Evolutionary conservation across 1,140 invertebrate genomes (phyloP).

Genomic region (Augochlora pura): DNA sequence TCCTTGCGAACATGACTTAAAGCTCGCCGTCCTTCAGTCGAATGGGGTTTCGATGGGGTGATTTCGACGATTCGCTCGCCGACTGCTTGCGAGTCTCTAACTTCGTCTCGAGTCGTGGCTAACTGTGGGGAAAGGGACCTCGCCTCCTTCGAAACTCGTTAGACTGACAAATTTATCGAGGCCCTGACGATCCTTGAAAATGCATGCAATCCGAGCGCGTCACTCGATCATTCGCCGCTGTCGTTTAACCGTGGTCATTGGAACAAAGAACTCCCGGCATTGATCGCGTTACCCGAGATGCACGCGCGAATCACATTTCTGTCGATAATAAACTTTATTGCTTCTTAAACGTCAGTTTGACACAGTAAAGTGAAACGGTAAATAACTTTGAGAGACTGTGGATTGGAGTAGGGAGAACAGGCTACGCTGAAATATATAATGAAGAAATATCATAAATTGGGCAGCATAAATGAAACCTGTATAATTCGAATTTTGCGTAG

Average conservation of each 20-base stretch:
- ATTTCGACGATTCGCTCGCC: constrained; percentile 63
- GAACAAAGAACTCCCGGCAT: neutral
- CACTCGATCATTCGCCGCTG: neutral
- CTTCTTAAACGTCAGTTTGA: no score
- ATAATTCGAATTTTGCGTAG: no score
- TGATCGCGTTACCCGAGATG: no score
- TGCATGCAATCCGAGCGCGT: constrained; percentile 20
- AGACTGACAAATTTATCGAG: constrained; percentile 59
- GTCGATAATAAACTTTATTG: no score
- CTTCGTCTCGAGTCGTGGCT: constrained; percentile 56
- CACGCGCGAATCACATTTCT: no score
- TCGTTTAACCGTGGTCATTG: neutral
- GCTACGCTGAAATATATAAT: no score
- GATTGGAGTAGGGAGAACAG: no score
- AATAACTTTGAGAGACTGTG: no score
- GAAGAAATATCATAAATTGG: no score
- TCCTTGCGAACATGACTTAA: constrained; percentile 67
- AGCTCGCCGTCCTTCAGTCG: constrained; percentile 62
- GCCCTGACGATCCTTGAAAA: constrained; percentile 54
- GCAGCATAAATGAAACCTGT: no score
- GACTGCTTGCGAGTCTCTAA: constrained; percentile 60
- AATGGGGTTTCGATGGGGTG: constrained; percentile 65
- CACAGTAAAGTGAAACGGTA: no score
- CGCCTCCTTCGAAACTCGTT: constrained; percentile 55
- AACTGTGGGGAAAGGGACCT: constrained; percentile 26